These are phyloP conservation scores for Idaea dimidiata DNA, from an alignment of 2,888 invertebrate species.

Conservation along the genomic window DNA sequence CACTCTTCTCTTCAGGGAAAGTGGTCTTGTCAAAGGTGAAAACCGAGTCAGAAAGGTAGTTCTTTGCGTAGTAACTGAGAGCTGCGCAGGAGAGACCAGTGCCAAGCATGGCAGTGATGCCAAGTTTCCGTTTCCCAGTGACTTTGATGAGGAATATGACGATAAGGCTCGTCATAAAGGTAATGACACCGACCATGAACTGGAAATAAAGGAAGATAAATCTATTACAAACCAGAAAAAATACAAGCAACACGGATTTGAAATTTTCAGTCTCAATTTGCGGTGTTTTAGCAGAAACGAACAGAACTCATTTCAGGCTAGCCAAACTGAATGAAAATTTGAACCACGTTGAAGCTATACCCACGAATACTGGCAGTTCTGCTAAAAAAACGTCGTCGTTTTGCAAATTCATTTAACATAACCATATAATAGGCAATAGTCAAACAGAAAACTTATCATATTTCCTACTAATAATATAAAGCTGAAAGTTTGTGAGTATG, in stretches of 20 bases:
- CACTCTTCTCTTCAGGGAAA: constrained; percentile 53
- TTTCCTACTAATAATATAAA: too few species aligned
- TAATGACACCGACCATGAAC: constrained; percentile 66
- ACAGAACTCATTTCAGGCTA: too few species aligned
- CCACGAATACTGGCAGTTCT: too few species aligned
- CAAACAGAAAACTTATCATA: too few species aligned
- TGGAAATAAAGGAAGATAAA: constrained; percentile 28
- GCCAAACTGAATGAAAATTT: too few species aligned
- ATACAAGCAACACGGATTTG: not conserved
- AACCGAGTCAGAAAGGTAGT: constrained; percentile 47
- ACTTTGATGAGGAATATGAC: constrained; percentile 59
- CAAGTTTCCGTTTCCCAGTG: constrained; percentile 68
- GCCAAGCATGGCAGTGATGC: constrained; percentile 57
- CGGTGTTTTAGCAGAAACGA: too few species aligned
- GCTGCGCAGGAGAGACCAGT: constrained; percentile 54
- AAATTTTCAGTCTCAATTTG: not conserved
- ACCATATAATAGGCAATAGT: too few species aligned
- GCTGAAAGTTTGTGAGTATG: too few species aligned
- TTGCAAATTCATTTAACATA: too few species aligned
- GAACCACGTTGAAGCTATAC: too few species aligned
- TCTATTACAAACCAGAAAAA: too few species aligned
- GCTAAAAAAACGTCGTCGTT: too few species aligned
- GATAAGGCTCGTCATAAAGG: constrained; percentile 56
- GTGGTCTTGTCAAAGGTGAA: constrained; percentile 61
- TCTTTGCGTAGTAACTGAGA: constrained; percentile 63